A percentile compares a stretch with the other conserved stretches of the same genome.
Conservation (phyloP, 2,113 vertebrate species). For the Cochlearius cochlearius region DNA sequence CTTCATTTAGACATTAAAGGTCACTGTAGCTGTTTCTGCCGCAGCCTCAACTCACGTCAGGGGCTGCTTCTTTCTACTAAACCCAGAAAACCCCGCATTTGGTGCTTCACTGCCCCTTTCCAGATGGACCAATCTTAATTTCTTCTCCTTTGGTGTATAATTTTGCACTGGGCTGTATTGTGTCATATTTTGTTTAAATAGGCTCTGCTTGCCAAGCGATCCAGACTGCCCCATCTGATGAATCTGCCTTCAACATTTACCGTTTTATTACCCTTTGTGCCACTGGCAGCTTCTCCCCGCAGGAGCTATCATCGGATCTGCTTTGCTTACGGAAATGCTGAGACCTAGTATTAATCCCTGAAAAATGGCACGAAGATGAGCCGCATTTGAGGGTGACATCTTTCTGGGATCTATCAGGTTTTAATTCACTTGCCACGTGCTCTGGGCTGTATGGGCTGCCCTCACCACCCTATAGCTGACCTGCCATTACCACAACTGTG, state of each 20-base stretch:
- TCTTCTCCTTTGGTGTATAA: background rate
- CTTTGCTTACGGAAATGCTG: background rate
- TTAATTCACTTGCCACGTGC: background rate
- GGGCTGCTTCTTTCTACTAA: background rate
- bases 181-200: background rate
- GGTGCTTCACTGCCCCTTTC: background rate
- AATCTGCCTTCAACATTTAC: conserved; percentile 28
- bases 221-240: background rate
- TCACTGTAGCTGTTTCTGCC: background rate
- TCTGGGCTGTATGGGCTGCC: background rate
- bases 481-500: background rate
- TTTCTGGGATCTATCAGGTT: background rate
- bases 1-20: background rate
- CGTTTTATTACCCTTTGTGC: background rate
- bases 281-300: background rate
- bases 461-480: background rate
- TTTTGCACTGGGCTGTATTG: background rate
- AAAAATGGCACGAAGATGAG: background rate
- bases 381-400: background rate
- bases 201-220: conserved; percentile 3
- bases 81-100: background rate
- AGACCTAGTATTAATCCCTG: background rate
- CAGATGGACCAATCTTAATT: background rate
- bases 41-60: background rate
- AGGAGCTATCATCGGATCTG: background rate